Conservation (phyloP, 1,140 invertebrate genomes). For the Globodera rostochiensis region DNA sequence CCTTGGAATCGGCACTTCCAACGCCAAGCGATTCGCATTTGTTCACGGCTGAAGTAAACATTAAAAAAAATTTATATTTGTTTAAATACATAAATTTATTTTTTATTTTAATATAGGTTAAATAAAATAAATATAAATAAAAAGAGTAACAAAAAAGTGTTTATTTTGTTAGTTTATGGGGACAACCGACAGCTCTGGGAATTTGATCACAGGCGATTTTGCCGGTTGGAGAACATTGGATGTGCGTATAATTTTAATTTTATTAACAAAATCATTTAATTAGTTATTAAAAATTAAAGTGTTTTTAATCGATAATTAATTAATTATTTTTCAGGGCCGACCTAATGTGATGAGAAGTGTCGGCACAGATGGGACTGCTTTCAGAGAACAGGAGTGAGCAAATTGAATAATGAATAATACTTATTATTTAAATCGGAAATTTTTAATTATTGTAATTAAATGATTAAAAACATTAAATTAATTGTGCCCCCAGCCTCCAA, state of each 20-base stretch:
- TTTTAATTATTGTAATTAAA: no score
- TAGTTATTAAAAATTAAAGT: constrained; percentile 12
- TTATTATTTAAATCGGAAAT: no score
- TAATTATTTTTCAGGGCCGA: constrained; percentile 34
- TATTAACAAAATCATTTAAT: constrained; percentile 3
- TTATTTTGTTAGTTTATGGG: constrained; percentile 63
- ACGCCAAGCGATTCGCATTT: constrained; percentile 22
- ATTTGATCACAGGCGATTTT: constrained; percentile 41
- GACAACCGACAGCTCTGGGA: constrained; percentile 49
- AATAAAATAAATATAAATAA: no score
- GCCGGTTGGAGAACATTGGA: constrained; percentile 44
- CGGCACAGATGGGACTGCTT: constrained; percentile 47
- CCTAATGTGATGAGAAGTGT: constrained; percentile 42
- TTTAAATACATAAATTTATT: neutral
- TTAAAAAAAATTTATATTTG: neutral
- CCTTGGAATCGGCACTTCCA: constrained; percentile 20
- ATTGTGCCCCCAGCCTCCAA: neutral
- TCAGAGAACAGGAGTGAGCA: constrained; percentile 41
- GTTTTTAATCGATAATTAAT: neutral
- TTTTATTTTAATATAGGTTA: no score
- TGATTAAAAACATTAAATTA: no score
- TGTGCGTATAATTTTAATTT: constrained; percentile 17
- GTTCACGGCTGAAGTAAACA: constrained; percentile 17
- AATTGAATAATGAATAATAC: neutral
- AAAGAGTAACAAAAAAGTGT: constrained; percentile 8